Evolutionary conservation across 2,113 vertebrate genomes (phyloP), one percentile per base, ranked within the genome.

Genomic region (Sminthopsis crassicaudata): DNA sequence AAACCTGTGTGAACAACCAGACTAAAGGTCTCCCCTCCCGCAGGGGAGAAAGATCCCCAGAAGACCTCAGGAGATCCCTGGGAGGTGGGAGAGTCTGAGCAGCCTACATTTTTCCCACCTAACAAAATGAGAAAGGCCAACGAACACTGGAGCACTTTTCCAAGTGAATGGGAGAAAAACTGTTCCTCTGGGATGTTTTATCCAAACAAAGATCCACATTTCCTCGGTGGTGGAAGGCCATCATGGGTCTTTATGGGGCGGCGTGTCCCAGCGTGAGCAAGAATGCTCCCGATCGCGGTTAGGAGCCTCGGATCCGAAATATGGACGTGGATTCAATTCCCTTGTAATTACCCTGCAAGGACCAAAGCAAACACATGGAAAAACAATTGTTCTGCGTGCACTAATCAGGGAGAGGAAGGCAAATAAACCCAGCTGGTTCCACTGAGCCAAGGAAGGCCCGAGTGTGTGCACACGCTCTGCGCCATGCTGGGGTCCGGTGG

Each of bases 301-400:
- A 96, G 96, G 50, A 93, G 12, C 36, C 57, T 7, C 52, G 8
- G 54, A 96, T 94, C 94, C 95, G n/a, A n/a, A n/a, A n/a, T n/a
- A n/a, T n/a, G n/a, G n/a, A n/a, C n/a, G n/a, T n/a, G n/a, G n/a
- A 84, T 95, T 97, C 50, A 95, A 91, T 60, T 97, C 95, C 95
- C 89, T 97, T 97, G 7, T 48, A 94, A 95, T 97, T 96, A 90
- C 52, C 57, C 42, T 48, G 97, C 95, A 92, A 51, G 46, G 94
- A 96, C 42, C 57, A 95, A 97, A 93, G 96, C 96, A 96, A 92
- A 97, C 93, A 95, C 24, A 92, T 26, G 8, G 89, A 96, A 94
- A 89, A 97, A 92, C 90, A 96, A 88, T 92, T 93, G 91, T 50
- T 90, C 92, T 97, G n/a, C 26, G 6, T 91, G 36, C 95, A 53